These are phyloP conservation scores for Metalampra italica DNA, from an alignment of 2,888 invertebrate genomes.

Conservation along the genomic window DNA sequence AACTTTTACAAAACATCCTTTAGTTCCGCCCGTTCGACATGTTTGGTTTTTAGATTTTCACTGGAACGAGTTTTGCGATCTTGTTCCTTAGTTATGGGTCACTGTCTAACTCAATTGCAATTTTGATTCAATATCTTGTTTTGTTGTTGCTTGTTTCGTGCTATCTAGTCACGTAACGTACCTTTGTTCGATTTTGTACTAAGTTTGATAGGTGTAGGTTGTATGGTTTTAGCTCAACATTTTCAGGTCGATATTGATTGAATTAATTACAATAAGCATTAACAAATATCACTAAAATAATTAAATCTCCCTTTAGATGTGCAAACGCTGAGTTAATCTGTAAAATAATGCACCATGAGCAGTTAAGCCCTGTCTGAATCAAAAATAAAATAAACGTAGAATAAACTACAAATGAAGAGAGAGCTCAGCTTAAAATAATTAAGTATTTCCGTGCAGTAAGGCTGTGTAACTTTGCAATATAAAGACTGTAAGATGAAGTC, in stretches of 20 bases:
- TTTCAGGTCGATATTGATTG: too few relatives aligned
- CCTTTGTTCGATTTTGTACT: background rate
- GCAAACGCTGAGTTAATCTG: constrained; percentile 63
- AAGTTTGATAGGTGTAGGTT: too few relatives aligned
- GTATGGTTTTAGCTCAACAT: too few relatives aligned
- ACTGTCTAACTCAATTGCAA: constrained; percentile 39
- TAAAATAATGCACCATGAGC: constrained; percentile 54
- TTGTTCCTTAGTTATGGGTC: constrained; percentile 42
- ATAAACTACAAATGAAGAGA: constrained; percentile 60
- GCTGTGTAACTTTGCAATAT: constrained; percentile 27
- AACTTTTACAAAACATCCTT: constrained; percentile 59
- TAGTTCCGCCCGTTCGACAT: constrained; percentile 50
- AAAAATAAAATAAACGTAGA: constrained; percentile 55
- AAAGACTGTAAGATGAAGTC: constrained; percentile 5
- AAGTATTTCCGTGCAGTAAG: constrained; percentile 64
- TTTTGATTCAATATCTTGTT: constrained; percentile 43
- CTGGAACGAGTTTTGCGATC: constrained; percentile 34
- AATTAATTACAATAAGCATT: too few relatives aligned
- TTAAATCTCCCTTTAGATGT: constrained; percentile 38
- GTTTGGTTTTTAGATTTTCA: constrained; percentile 59
- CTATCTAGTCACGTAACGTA: background rate
- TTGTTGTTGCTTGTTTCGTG: constrained; percentile 22
- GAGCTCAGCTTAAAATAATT: constrained; percentile 71
- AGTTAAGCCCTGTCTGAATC: constrained; percentile 58
- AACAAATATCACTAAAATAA: too few relatives aligned